Percentiles rank a stretch among this genome's conserved stretches.
phyloP scores from a whole-genome alignment of 2,113 vertebrate species.

The Podiceps cristatus region DNA sequence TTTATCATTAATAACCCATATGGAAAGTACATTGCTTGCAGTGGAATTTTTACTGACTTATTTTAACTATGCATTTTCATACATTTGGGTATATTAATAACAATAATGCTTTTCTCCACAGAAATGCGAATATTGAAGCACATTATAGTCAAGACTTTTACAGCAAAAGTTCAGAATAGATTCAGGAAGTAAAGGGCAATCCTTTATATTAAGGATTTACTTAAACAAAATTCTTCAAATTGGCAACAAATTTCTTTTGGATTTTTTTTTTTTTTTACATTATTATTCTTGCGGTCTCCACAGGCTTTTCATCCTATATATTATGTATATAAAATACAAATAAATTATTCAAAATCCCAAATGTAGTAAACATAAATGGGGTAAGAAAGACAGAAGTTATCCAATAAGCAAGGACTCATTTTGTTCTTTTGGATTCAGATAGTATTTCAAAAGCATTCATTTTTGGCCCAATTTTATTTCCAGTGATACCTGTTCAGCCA shows the following conservation, averaged over 20 bases:
- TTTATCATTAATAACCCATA: conserved; percentile 12
- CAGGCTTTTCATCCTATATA: not conserved
- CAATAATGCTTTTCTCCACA: not conserved
- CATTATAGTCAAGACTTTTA: not conserved
- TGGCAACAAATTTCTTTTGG: not conserved
- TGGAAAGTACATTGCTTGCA: not conserved
- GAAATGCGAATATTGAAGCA: conserved; percentile 13
- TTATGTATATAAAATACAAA: not conserved
- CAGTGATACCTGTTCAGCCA: not conserved
- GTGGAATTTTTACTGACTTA: not conserved
- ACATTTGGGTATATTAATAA: not conserved
- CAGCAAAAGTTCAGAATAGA: not conserved
- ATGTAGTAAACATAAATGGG: not conserved
- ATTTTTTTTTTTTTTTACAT: not conserved
- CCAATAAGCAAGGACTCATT: not conserved
- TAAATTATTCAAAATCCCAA: not conserved
- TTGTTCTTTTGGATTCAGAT: not conserved
- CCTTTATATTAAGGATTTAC: not conserved
- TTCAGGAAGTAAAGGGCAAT: not conserved
- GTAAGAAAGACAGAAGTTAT: not conserved
- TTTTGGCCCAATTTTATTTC: not conserved
- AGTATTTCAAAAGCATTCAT: not conserved
- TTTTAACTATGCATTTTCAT: not conserved
- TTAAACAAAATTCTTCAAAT: not conserved
- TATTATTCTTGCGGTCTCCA: not conserved